Percentiles rank a stretch among this genome's conserved stretches.
Evolutionary conservation across 2,888 invertebrate genomes (phyloP).

Genomic region (Plagiodera versicolora): DNA sequence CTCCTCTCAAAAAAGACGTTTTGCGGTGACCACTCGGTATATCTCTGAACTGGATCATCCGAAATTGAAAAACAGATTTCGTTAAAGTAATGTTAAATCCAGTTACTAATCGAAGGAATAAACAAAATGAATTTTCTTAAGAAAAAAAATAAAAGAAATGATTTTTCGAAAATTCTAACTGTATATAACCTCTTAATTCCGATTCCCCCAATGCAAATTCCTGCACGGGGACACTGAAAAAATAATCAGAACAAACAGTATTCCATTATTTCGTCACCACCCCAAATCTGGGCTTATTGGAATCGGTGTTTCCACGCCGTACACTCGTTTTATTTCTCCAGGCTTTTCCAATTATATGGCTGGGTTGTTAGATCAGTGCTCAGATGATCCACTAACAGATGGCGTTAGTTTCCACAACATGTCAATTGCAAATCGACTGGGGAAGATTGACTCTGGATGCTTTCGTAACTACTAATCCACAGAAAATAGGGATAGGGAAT

Average conservation of each 20-base stretch:
- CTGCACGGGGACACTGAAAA: not conserved
- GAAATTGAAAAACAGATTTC: too few relatives aligned
- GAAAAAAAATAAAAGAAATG: too few relatives aligned
- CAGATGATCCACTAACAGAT: slow-evolving; percentile 36
- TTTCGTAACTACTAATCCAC: slow-evolving; percentile 16
- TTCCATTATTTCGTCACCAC: slow-evolving; percentile 23
- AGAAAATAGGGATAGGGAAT: too few relatives aligned
- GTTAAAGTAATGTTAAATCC: too few relatives aligned
- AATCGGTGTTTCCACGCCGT: slow-evolving; percentile 48
- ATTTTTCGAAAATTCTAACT: too few relatives aligned
- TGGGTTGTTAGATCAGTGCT: slow-evolving; percentile 46
- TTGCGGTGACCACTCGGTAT: too few relatives aligned
- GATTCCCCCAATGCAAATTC: slow-evolving; percentile 11
- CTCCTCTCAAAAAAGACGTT: too few relatives aligned
- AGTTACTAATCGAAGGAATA: too few relatives aligned
- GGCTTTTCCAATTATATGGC: slow-evolving; percentile 52
- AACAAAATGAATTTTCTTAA: too few relatives aligned
- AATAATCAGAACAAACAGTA: slow-evolving; percentile 21
- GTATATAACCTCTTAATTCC: not conserved
- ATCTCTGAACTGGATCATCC: too few relatives aligned
- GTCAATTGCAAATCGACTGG: slow-evolving; percentile 34
- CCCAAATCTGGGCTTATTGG: slow-evolving; percentile 47
- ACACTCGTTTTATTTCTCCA: slow-evolving; percentile 49
- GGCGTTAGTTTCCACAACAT: slow-evolving; percentile 28
- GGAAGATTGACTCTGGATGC: slow-evolving; percentile 29